Base-by-base conservation (phyloP, 2,888 invertebrate species). In the Eristalis arbustorum region DNA sequence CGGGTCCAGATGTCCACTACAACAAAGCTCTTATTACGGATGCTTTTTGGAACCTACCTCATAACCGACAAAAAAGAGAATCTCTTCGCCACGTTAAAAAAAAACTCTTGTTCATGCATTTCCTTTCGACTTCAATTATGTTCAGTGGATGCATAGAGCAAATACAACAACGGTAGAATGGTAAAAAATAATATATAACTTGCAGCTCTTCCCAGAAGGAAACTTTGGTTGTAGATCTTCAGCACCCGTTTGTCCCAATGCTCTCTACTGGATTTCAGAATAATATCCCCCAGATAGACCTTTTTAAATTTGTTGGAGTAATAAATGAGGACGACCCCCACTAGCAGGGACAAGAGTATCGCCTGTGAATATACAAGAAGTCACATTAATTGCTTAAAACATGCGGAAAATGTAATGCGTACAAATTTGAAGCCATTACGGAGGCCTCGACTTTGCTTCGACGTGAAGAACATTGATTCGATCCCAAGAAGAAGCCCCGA, bases 361-460 rank as follows among this genome's bases (percentile, higher is more conserved):
- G 71, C 62, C 84, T 84, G 64, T 42, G 1, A 71, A 49, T 18
- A 6, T 31, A 67, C n/a, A 56, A 68, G 13, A 67, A 75, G 0
- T 22, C 3, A 13, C 1, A 22, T 28, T 37, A 34, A 23, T 68
- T 31, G 31, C 10, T 31, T 64, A 18, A 11, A 31, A 0, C 8
- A 13, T 66, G 1, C n/a, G 11, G 2, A n/a, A 18, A 49, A 18
- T 18, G 5, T 18, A 0, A 28, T 10, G 5, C 67, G 23, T 73
- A 85, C 81, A 28, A 76, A 85, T 61, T 42, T 28, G 23, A 80
- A 57, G 11, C 18, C 25, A 64, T 69, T 85, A 34, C 57, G 73
- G 31, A 61, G 40, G 0, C 63, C 37, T n/a, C 71, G 69, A 13
- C 56, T 73, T 34, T 74, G 62, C 0, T 10, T 64, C 14, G 85